Evolutionary conservation across 1,140 invertebrate species (phyloP), one percentile per base, ranked within the genome.

Genomic region (Pseudomyrmex concolor): DNA sequence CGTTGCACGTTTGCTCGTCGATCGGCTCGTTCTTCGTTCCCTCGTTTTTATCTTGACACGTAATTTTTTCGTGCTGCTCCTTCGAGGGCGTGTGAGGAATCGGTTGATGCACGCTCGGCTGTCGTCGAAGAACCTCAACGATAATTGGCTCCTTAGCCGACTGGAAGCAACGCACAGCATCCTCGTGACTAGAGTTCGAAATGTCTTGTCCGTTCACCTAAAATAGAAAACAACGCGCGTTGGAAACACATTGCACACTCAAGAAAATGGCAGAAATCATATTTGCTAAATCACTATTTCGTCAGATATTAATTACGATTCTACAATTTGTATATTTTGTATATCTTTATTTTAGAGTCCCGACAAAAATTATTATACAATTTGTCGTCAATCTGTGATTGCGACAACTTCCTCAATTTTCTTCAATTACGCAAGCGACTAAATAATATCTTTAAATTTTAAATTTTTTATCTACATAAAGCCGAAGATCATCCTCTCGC

Each of bases 151-250:
- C 96, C 87, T 96, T 94, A 13, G 96, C 96, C 84, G 95, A 95
- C 84, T 96, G 95, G 93, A 97, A 97, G 86, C 95, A 96, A 90
- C 95, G 95, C 78, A 97, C 96, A 51, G 96, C 96, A 91, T 97
- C 96, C 91, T 96, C 95, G 92, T 97, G 96, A 74, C 95, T 95
- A 91, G 95, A 95, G 87, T 95, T 95, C 85, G 96, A 96, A 82
- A 97, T 95, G 92, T 97, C 96, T 87, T 95, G 95, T 73, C 96
- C 96, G 94, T 97, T 97, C 80, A 97, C 95, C 96, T 97, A 92
- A 17, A 92, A 72, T 60, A 81, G 84, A 73, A 68, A 82, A 22
- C 2, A 51, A 45, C 5, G 9, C 60, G 34, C 12, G 54, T 7
- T 2, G 15, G 54, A 13, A 4, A 51, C 50, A 51, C 13, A n/a